A percentile compares a stretch with the other conserved stretches of the same genome.
Evolutionary conservation across 2,888 invertebrate genomes (phyloP).

Genomic region (Choristoneura rosaceana): DNA sequence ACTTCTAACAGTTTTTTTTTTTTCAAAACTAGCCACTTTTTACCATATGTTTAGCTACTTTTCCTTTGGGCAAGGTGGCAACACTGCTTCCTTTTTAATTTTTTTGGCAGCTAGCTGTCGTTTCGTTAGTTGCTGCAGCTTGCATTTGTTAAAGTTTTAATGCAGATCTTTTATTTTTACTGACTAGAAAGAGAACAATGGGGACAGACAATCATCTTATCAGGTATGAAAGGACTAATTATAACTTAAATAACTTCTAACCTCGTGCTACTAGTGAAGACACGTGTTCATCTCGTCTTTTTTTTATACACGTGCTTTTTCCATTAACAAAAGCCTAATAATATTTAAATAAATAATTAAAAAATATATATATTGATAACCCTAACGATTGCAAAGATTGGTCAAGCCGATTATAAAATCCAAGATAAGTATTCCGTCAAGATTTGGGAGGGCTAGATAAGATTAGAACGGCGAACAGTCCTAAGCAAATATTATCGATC

Average conservation of each 20-base stretch:
- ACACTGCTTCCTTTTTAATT: too few species aligned
- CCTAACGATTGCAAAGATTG: slow-evolving; percentile 14
- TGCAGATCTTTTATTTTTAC: too few species aligned
- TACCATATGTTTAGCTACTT: too few species aligned
- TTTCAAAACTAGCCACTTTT: too few species aligned
- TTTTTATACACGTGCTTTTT: slow-evolving; percentile 1
- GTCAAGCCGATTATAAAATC: not conserved
- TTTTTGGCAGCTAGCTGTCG: too few species aligned
- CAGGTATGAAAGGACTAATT: not conserved
- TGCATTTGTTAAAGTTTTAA: too few species aligned
- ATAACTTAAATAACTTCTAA: not conserved
- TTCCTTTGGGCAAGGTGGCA: too few species aligned
- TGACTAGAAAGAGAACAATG: too few species aligned
- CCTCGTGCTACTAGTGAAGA: not conserved
- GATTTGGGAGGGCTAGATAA: slow-evolving; percentile 20
- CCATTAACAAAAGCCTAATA: not conserved
- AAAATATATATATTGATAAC: not conserved
- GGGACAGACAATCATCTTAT: not conserved
- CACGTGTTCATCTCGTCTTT: not conserved
- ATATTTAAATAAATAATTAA: not conserved
- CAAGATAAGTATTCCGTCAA: not conserved
- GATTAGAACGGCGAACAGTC: slow-evolving; percentile 16
- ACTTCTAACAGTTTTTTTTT: too few species aligned
- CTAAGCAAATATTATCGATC: slow-evolving; percentile 26
- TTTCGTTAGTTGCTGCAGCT: too few species aligned